Conservation (phyloP, 2,888 invertebrate genomes). For the Drosophila seclusa region DNA sequence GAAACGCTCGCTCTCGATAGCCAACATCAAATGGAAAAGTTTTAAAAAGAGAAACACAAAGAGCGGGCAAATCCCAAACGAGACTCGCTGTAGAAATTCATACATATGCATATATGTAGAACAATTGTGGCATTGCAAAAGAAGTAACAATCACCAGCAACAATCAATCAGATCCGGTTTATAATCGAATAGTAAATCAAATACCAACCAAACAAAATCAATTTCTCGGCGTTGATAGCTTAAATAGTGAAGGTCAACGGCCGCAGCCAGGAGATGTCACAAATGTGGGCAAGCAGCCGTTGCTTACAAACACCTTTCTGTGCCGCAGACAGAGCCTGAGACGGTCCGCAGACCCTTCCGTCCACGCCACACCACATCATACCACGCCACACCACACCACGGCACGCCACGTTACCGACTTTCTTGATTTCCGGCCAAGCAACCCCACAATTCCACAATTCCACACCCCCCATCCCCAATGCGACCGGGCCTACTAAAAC, state of each 20-base stretch:
- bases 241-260: conserved; percentile 65
- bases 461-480: background rate
- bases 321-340: conserved; percentile 42
- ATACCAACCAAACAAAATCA: background rate
- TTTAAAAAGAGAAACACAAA: conserved; percentile 5
- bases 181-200: conserved; percentile 13
- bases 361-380: conserved; percentile 3
- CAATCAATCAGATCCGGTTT: conserved; percentile 40
- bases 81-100: conserved; percentile 17
- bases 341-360: conserved; percentile 21
- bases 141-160: conserved; percentile 34
- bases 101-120: conserved; percentile 18
- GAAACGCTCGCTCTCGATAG: conserved; percentile 35
- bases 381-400: background rate
- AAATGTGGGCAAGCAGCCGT: conserved; percentile 45
- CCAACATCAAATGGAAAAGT: conserved; percentile 32
- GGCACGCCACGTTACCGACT: conserved; percentile 5
- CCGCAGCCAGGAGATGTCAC: conserved; percentile 50
- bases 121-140: conserved; percentile 17
- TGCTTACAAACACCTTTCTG: conserved; percentile 41
- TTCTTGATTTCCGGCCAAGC: conserved; percentile 49
- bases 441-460: conserved; percentile 3
- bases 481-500: background rate
- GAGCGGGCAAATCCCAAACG: conserved; percentile 1
- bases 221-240: conserved; percentile 29